A percentile compares a stretch with the other conserved stretches of the same genome.
Evolutionary conservation across 1,140 invertebrate genomes (phyloP).

Genomic region (Tetragnatha versicolor): DNA sequence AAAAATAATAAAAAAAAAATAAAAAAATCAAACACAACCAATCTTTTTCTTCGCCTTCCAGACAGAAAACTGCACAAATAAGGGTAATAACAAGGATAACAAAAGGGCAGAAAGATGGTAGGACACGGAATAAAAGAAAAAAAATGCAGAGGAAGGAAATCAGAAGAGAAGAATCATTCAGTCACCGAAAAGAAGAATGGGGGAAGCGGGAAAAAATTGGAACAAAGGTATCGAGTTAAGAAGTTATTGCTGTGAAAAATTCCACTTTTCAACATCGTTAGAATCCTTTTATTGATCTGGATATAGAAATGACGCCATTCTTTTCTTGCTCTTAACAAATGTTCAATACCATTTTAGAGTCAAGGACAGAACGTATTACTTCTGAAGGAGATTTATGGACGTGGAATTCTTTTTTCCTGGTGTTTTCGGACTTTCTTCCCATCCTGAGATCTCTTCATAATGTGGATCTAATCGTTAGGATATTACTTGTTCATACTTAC

Average conservation of each 20-base stretch:
- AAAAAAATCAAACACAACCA: too few species aligned
- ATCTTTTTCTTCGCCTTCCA: too few species aligned
- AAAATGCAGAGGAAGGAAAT: not conserved
- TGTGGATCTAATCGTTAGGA: too few species aligned
- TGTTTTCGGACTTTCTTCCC: too few species aligned
- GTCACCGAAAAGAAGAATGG: not conserved
- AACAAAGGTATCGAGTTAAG: conserved; percentile 31
- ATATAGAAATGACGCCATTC: not conserved
- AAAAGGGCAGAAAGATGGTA: too few species aligned
- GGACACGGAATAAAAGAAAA: too few species aligned
- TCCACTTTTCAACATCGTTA: conserved; percentile 30
- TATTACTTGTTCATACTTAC: too few species aligned
- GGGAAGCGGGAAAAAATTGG: not conserved
- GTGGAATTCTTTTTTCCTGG: conserved; percentile 3
- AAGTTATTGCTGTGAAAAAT: conserved; percentile 13
- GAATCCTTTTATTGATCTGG: conserved; percentile 21
- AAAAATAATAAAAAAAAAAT: too few species aligned
- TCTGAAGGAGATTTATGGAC: not conserved
- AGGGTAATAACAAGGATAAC: too few species aligned
- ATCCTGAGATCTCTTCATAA: too few species aligned
- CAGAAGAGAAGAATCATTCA: conserved; percentile 21
- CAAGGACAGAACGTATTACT: not conserved
- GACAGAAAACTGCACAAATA: too few species aligned
- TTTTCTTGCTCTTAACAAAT: conserved; percentile 10
- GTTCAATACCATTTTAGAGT: not conserved